These are phyloP conservation scores for Cephalotes varians DNA, from an alignment of 2,888 invertebrate species.

Conservation along the genomic window DNA sequence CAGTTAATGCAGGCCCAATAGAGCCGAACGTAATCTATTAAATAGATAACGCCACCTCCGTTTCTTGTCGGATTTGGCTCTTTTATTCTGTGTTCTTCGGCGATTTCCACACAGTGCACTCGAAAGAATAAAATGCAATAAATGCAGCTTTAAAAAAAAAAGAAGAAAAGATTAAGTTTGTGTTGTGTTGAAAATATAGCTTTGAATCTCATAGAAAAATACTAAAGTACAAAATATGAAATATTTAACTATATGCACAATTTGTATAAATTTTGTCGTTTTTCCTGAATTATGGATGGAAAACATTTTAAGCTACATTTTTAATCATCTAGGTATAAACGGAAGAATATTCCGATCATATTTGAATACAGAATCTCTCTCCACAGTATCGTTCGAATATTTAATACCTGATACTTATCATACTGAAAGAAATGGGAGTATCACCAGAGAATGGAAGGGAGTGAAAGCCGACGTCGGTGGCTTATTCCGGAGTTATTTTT, in stretches of 20 bases:
- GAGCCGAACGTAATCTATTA: slow-evolving; percentile 78
- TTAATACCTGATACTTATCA: slow-evolving; percentile 30
- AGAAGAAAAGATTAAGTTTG: neutral
- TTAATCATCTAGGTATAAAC: neutral
- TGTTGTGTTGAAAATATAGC: neutral
- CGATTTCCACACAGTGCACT: slow-evolving; percentile 24
- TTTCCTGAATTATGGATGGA: neutral
- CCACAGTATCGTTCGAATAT: neutral
- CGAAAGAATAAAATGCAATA: slow-evolving; percentile 22
- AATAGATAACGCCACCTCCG: slow-evolving; percentile 74
- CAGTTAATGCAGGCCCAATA: slow-evolving; percentile 76
- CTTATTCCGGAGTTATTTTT: slow-evolving; percentile 83
- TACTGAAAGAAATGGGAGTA: slow-evolving; percentile 34
- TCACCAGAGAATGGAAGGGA: slow-evolving; percentile 10
- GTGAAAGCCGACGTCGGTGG: slow-evolving; percentile 58
- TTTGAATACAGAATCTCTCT: slow-evolving; percentile 1
- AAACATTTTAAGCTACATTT: slow-evolving; percentile 7
- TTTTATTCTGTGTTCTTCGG: slow-evolving; percentile 17
- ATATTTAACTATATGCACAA: neutral
- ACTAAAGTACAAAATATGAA: neutral
- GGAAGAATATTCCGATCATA: neutral
- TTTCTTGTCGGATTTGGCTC: slow-evolving; percentile 21
- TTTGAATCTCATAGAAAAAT: neutral
- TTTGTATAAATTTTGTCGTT: neutral
- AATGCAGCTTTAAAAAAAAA: neutral